Base-by-base conservation (phyloP, 2,113 vertebrate genomes). In the Podiceps cristatus region DNA sequence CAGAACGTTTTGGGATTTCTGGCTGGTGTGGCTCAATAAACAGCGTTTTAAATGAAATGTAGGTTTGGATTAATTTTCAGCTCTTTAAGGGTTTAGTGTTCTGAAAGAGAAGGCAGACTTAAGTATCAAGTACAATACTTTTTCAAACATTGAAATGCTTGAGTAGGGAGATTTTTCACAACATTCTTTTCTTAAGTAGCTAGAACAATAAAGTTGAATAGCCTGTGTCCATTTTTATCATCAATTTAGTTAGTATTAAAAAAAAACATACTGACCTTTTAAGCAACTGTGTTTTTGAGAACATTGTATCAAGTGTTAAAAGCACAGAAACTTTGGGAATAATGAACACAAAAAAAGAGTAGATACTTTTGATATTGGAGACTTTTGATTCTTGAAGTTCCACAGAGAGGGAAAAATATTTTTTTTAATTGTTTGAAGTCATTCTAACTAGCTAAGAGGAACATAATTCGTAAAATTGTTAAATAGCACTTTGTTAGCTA, bases 181-280 rank as follows among this genome's bases (percentile, higher is more conserved):
- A 15, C 0, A 0, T 0, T 52, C 72, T 67, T 84, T 74, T 27
- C 8, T 45, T 24, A 7, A 12, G 3, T 49, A 69, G 17, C 40
- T 85, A 23, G 37, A 79, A 37, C 47, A 37, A 20, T 52, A 7
- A 63, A 47, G 23, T 67, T 24, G 24, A 93, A 15, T 53, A 63
- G 8, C 58, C 7, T 29, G 6, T 28, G 9, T 56, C 47, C 2
- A 1, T 55, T 60, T 89, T 64, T 16, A 33, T 24, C 1, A 2
- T 56, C 2, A 16, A 53, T 81, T 49, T 44, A 42, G 27, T 90
- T 91, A 7, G 3, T 33, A 3, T n/a, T 85, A 56, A 53, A 59
- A 35, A 59, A 35, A 59, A 86, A 45, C 2, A 0, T 33, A 5
- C 13, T n/a, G 7, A 35, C 0, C 0, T 69, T 85, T 55, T 56